Evolutionary conservation across 1,140 invertebrate genomes (phyloP).

Genomic region (Antheraea pernyi): DNA sequence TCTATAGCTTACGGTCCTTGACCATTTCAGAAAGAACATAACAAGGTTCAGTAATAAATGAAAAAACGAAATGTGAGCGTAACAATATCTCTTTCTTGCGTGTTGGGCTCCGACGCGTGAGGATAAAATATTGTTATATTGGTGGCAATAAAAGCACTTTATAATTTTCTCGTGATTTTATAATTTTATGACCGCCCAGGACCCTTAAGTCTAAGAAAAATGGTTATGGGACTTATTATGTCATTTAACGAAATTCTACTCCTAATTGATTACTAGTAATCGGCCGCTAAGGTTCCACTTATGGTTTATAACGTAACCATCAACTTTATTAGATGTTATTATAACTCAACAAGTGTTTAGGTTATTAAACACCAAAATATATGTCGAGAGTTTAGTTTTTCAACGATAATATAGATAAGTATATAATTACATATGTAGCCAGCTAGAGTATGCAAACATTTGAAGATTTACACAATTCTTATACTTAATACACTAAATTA

Average conservation of each 20-base stretch:
- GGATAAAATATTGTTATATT: conserved; percentile 72
- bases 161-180: conserved; percentile 67
- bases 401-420: background rate
- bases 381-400: background rate
- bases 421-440: too few species aligned
- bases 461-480: too few species aligned
- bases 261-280: conserved; percentile 46
- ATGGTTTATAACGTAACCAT: conserved; percentile 5
- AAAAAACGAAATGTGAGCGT: conserved; percentile 23
- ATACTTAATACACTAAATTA: too few species aligned
- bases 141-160: conserved; percentile 57
- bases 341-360: background rate
- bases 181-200: conserved; percentile 61
- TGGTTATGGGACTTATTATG: conserved; percentile 36
- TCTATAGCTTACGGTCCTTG: conserved; percentile 56
- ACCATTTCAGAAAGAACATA: conserved; percentile 51
- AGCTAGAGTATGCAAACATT: too few species aligned
- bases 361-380: background rate
- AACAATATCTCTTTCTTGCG: conserved; percentile 31
- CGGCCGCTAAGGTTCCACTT: conserved; percentile 33
- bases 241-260: conserved; percentile 34
- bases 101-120: conserved; percentile 38
- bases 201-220: conserved; percentile 22
- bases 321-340: conserved; percentile 9
- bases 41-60: conserved; percentile 46